Conservation (phyloP, 2,888 invertebrate genomes). For the Isoperla grammatica region DNA sequence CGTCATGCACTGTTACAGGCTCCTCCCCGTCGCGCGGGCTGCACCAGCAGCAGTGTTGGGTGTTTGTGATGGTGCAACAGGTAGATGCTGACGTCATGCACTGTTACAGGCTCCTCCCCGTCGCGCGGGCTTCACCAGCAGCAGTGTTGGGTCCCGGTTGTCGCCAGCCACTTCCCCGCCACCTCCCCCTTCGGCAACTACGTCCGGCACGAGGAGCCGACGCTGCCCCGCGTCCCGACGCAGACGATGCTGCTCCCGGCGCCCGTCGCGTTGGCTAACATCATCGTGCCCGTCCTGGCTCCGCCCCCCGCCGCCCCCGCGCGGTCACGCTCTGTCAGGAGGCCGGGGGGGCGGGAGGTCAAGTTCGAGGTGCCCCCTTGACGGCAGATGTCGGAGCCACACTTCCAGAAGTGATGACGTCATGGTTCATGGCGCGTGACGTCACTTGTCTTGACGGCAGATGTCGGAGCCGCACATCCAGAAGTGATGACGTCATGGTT, state of each 20-base stretch:
- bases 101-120: conserved; percentile 47
- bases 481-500: no score
- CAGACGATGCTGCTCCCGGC: conserved; percentile 37
- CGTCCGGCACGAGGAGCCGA: conserved; percentile 34
- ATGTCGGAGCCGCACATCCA: conserved; percentile 41
- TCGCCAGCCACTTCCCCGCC: conserved; percentile 65
- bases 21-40: no score
- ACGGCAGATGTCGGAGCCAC: conserved; percentile 41
- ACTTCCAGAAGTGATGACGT: conserved; percentile 38
- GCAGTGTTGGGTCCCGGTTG: conserved; percentile 61
- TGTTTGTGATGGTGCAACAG: no score
- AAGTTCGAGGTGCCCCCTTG: conserved; percentile 43
- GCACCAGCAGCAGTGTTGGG: no score
- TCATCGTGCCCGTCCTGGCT: conserved; percentile 34
- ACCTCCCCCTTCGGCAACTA: conserved; percentile 56
- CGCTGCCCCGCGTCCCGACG: conserved; percentile 3
- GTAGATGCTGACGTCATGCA: no score
- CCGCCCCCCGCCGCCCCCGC: conserved; percentile 36
- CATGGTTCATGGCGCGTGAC: no score
- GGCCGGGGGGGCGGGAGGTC: conserved; percentile 34
- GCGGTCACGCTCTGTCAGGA: conserved; percentile 17
- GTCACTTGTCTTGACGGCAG: conserved; percentile 44
- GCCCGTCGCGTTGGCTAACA: conserved; percentile 26
- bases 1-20: no score
- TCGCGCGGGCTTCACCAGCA: conserved; percentile 46